Evolutionary conservation across 2,888 invertebrate genomes (phyloP).

Genomic region (Eurytoma adleriae): DNA sequence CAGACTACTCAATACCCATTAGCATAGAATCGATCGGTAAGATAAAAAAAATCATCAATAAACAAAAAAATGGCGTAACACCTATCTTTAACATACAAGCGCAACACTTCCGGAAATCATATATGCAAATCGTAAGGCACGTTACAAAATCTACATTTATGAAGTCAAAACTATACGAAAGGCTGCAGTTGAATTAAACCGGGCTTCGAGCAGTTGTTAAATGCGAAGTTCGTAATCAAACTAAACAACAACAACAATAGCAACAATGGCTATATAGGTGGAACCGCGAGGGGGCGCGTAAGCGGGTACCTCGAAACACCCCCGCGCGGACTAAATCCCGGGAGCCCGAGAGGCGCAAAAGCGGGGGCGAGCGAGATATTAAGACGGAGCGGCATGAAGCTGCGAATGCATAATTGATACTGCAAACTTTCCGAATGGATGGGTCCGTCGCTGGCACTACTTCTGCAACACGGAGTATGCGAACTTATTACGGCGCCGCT

Average conservation of each 20-base stretch:
- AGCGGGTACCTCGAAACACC: neutral
- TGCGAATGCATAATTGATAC: constrained; percentile 50
- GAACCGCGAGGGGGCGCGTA: no score
- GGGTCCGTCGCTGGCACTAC: constrained; percentile 28
- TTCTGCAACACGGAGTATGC: neutral
- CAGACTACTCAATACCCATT: no score
- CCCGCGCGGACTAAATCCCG: neutral
- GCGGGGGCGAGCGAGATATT: constrained; percentile 7
- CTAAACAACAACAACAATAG: neutral
- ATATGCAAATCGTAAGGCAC: no score
- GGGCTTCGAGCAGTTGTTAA: neutral
- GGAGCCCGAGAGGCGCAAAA: neutral
- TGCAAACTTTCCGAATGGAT: constrained; percentile 36
- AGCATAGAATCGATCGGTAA: no score
- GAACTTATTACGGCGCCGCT: neutral
- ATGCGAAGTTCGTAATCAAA: constrained; percentile 8
- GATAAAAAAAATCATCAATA: no score
- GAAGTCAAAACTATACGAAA: no score
- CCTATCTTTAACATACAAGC: no score
- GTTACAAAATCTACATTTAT: no score
- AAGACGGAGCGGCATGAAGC: constrained; percentile 16
- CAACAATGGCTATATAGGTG: neutral
- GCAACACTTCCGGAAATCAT: no score
- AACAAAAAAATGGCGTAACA: no score
- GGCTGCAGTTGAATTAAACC: no score